These are phyloP conservation scores for Petrocephalus sullivani DNA, from an alignment of 2,797 vertebrate species.

Conservation along the genomic window DNA sequence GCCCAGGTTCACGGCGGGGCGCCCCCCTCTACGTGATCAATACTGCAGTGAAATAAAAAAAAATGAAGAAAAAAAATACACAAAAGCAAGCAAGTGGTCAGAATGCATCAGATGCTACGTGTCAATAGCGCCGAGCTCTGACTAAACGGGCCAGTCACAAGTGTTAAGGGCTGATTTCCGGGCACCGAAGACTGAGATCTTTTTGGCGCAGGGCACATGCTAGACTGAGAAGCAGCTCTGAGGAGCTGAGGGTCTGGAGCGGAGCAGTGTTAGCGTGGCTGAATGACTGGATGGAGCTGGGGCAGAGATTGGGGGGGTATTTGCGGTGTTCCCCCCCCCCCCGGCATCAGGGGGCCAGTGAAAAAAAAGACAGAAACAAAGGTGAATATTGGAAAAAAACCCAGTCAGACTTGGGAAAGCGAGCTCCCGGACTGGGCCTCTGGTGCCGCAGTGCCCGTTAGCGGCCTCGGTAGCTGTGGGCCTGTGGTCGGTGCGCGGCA, in stretches of 20 bases:
- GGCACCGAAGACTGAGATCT: background rate
- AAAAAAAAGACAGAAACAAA: background rate
- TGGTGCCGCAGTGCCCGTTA: background rate
- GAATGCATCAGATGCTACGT: background rate
- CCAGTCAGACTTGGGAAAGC: background rate
- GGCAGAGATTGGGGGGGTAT: background rate
- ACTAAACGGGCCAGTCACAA: background rate
- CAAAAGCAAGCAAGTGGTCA: background rate
- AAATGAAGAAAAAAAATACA: background rate
- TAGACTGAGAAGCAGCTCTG: background rate
- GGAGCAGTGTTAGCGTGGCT: background rate
- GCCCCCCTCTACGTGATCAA: background rate
- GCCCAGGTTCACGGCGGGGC: slow-evolving; percentile 48
- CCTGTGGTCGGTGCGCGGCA: slow-evolving; percentile 1
- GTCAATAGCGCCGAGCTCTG: background rate
- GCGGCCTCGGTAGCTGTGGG: background rate
- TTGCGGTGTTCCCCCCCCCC: background rate
- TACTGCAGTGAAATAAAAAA: background rate
- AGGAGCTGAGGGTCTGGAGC: background rate
- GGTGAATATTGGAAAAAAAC: background rate
- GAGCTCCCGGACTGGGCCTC: background rate
- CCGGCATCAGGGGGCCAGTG: background rate
- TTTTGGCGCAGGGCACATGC: background rate
- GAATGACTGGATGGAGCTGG: background rate
- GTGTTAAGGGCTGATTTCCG: background rate